These are phyloP conservation scores for Octodonta nipae DNA, from an alignment of 2,888 invertebrate genomes.

Conservation along the genomic window DNA sequence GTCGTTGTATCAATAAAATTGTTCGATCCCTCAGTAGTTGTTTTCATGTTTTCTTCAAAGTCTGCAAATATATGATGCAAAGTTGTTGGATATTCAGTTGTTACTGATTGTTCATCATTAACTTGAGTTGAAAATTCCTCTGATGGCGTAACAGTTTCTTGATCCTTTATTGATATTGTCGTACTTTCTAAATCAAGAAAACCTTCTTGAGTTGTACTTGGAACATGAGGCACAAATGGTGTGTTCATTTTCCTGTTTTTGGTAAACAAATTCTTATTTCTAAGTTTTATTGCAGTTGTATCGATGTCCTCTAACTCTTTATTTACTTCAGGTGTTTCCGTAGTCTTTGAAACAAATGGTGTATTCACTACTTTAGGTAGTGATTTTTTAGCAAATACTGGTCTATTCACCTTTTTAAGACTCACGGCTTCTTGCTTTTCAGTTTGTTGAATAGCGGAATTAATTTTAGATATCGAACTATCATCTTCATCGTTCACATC, in stretches of 20 bases:
- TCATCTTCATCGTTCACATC: constrained; percentile 2
- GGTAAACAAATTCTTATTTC: constrained; percentile 43
- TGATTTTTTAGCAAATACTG: constrained; percentile 4
- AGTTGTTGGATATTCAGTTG: constrained; percentile 28
- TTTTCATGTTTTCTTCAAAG: constrained; percentile 23
- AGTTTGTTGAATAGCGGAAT: no score
- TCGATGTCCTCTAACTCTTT: constrained; percentile 31
- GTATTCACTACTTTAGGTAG: background rate
- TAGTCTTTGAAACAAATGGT: constrained; percentile 9
- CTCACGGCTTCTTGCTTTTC: background rate
- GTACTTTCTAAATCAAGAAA: constrained; percentile 6
- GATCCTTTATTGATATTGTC: constrained; percentile 6
- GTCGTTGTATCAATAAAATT: constrained; percentile 22
- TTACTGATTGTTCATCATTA: constrained; percentile 10
- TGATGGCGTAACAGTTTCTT: constrained; percentile 2
- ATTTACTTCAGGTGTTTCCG: constrained; percentile 12
- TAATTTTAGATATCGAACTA: no score
- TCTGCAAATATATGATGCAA: constrained; percentile 40
- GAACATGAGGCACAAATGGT: no score
- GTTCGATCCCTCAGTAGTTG: constrained; percentile 25
- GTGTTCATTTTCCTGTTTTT: constrained; percentile 30
- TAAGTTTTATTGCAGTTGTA: constrained; percentile 39
- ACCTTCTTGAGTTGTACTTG: no score
- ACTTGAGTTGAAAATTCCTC: constrained; percentile 5
- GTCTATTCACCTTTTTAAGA: constrained; percentile 3